A percentile compares a stretch with the other conserved stretches of the same genome.
These are phyloP conservation scores for Stictocephala bisonia DNA, from an alignment of 2,888 invertebrate species.

Conservation along the genomic window DNA sequence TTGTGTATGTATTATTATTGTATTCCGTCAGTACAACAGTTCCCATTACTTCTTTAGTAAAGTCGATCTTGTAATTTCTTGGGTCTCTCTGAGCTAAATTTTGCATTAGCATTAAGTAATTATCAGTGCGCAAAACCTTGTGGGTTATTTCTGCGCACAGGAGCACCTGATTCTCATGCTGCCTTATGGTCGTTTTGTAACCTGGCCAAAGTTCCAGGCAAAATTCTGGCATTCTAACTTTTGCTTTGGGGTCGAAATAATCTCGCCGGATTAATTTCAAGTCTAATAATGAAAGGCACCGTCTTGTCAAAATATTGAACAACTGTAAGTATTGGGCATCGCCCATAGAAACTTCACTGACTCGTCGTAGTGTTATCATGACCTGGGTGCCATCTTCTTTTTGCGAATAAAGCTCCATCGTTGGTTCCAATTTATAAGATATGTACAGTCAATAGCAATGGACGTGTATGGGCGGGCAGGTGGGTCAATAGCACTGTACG, in stretches of 20 bases:
- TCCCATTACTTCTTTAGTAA: not conserved
- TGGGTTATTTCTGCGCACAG: slow-evolving; percentile 84
- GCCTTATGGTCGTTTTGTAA: slow-evolving; percentile 85
- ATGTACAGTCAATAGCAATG: too few species aligned
- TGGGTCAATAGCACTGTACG: too few species aligned
- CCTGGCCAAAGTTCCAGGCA: slow-evolving; percentile 85
- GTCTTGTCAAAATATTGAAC: slow-evolving; percentile 81
- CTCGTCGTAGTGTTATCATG: slow-evolving; percentile 68
- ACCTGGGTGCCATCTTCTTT: slow-evolving; percentile 69
- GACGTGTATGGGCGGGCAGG: too few species aligned
- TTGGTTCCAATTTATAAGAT: too few species aligned
- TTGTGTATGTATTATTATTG: not conserved
- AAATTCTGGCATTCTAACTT: slow-evolving; percentile 73
- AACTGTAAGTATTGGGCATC: slow-evolving; percentile 80
- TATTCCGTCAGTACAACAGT: not conserved
- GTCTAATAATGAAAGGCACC: slow-evolving; percentile 72
- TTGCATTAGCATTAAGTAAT: slow-evolving; percentile 73
- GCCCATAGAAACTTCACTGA: slow-evolving; percentile 72
- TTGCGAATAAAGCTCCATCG: slow-evolving; percentile 71
- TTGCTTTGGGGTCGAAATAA: slow-evolving; percentile 76
- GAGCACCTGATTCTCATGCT: slow-evolving; percentile 80
- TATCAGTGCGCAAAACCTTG: slow-evolving; percentile 85
- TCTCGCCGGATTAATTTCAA: slow-evolving; percentile 79
- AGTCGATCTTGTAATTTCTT: not conserved
- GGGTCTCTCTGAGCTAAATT: slow-evolving; percentile 60